These are phyloP conservation scores for Cisticola juncidis DNA, from an alignment of 2,113 vertebrate species.

Conservation along the genomic window DNA sequence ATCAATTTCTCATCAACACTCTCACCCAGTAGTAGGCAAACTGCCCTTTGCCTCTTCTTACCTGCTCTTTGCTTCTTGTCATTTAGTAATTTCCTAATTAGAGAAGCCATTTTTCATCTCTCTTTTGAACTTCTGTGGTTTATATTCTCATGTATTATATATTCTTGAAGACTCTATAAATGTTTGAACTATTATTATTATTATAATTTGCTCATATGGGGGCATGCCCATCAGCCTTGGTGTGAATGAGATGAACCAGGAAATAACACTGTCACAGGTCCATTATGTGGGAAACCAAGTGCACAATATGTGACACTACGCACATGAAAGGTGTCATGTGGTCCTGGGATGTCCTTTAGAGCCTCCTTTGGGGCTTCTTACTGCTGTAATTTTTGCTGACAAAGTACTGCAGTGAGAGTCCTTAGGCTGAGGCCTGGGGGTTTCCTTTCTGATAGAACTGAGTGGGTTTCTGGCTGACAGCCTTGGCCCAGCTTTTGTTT, in stretches of 20 bases:
- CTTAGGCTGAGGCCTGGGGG: not conserved
- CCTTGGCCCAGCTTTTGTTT: not conserved
- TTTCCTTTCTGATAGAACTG: not conserved
- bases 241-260: not conserved
- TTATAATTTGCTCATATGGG: not conserved
- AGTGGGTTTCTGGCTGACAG: not conserved
- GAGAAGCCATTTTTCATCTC: not conserved
- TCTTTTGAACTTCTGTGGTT: not conserved
- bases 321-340: not conserved
- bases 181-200: not conserved
- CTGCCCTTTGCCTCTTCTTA: not conserved
- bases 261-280: not conserved
- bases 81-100: not conserved
- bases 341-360: not conserved
- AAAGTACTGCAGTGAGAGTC: not conserved
- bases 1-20: conserved; percentile 32
- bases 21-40: not conserved
- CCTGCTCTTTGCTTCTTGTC: not conserved
- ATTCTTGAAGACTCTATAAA: not conserved
- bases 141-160: not conserved
- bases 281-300: not conserved
- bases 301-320: not conserved
- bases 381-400: not conserved
- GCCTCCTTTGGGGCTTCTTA: not conserved
- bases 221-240: not conserved